Base-by-base conservation (phyloP, 2,797 vertebrate genomes). In the Scarus forsteni region DNA sequence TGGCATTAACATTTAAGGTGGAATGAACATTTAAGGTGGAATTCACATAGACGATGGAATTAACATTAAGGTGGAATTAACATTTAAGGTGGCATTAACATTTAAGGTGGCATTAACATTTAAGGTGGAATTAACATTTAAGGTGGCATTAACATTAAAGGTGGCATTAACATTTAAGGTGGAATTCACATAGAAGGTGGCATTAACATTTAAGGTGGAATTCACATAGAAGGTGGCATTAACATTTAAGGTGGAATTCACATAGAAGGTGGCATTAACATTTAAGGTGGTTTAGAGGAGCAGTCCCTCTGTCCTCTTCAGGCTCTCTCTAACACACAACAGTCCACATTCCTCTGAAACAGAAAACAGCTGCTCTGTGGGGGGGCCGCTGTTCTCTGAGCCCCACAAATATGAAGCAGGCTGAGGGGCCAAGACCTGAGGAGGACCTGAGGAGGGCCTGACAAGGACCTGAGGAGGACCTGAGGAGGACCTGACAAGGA, bases 361-460 rank as follows among this genome's bases (percentile, higher is more conserved):
- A 69, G 69, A 27, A 70, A 87, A 77, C 84, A 87, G 83, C 81
- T 89, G 88, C 49, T 83, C 18, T 39, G 36, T 14, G n/a, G n/a
- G n/a, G n/a, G n/a, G n/a, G n/a, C 14, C 59, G 58, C 55, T 51
- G 27, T 34, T 52, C 39, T 64, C 18, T 65, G 61, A 68, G 62
- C 7, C 73, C 56, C 60, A 60, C 70, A 78, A 89, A 81, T 65
- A 42, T 5, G 46, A 84, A 84, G 70, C 84, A 85, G 77, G 77
- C 27, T n/a, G 44, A 64, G 52, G 15, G 65, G 14, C n/a, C 7
- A 9, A 42, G 15, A 70, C 49, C 61, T 52, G 2, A 49, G 11
- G n/a, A n/a, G n/a, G 15, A 70, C 49, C 61, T 52, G 2, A 49
- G 11, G n/a, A n/a, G n/a, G 15, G 69, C 49, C 61, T 52, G 2